Evolutionary conservation across 2,113 vertebrate genomes (phyloP), one percentile per base, ranked within the genome.

Genomic region (Hippolais icterina): DNA sequence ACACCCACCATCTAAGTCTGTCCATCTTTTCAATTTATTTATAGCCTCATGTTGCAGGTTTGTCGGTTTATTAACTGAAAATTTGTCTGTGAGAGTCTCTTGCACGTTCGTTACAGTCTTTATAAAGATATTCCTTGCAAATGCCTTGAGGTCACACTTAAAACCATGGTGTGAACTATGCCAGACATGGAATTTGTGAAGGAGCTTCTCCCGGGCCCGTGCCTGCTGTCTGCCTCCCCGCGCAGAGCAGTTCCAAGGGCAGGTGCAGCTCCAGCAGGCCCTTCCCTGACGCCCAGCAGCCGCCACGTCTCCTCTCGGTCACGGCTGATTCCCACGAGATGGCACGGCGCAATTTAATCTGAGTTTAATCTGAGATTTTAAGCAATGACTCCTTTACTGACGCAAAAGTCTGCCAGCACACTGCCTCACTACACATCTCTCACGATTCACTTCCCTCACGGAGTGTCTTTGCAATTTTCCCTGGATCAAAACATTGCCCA

Each of bases 101-200:
- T 54, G 42, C 63, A 77, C 28, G 6, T 89, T 90, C 2, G 0
- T 37, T 77, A n/a, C 6, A 22, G 59, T 28, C 82, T 93, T 74
- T 41, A 80, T 66, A 74, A 81, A 93, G 93, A 65, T 54, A 92
- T 16, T 93, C 60, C 56, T 65, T 75, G 87, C 76, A 70, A 96
- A 88, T 47, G 76, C 79, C 95, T 90, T 14, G 86, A 77, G 95
- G 95, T 91, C 71, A 77, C 90, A 78, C 89, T 59, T 74, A 46
- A 94, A 95, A 88, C 71, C 89, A 4, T 33, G 60, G 79, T 88
- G 94, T 83, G 90, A 96, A 95, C 94, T 64, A 18, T 49, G 93
- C 89, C 87, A 97, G 96, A 97, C 93, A 64, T 3, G 0, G 10
- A 71, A 53, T n/a, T 84, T 57, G 61, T 60, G 53, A 21, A 60